A percentile compares a stretch with the other conserved stretches of the same genome.
phyloP scores from a whole-genome alignment of 2,113 vertebrate species.

The Hypocryptadius cinnamomeus region DNA sequence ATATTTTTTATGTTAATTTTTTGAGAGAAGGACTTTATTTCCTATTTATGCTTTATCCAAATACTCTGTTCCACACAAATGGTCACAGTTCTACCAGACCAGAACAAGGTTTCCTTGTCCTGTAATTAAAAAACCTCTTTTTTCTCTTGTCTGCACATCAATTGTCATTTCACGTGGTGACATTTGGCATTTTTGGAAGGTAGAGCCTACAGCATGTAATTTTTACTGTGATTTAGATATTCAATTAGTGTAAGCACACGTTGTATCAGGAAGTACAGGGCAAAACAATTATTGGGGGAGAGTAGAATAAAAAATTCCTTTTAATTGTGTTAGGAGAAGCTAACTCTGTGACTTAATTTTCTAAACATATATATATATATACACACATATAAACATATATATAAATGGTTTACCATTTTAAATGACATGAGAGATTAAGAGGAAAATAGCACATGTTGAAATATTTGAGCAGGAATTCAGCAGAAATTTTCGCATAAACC shows the following conservation, averaged over 20 bases:
- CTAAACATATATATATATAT: background rate
- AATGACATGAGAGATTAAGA: background rate
- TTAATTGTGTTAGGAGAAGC: background rate
- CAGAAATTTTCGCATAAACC: background rate
- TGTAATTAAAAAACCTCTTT: background rate
- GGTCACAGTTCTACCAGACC: background rate
- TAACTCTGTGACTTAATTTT: background rate
- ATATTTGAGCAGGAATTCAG: background rate
- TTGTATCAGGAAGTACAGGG: background rate
- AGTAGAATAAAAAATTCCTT: background rate
- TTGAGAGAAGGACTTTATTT: background rate
- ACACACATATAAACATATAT: background rate
- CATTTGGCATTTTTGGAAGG: background rate
- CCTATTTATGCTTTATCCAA: background rate
- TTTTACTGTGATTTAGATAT: background rate
- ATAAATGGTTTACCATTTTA: background rate
- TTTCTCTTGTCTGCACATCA: background rate
- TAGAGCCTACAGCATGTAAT: background rate
- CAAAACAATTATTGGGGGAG: background rate
- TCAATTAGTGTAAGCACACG: background rate
- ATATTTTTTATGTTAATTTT: background rate
- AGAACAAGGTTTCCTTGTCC: background rate
- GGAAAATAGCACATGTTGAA: background rate
- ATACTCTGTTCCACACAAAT: constrained; percentile 1
- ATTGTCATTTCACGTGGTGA: background rate